Evolutionary conservation across 2,113 vertebrate species (phyloP).

Genomic region (Nothoprocta pentlandii): DNA sequence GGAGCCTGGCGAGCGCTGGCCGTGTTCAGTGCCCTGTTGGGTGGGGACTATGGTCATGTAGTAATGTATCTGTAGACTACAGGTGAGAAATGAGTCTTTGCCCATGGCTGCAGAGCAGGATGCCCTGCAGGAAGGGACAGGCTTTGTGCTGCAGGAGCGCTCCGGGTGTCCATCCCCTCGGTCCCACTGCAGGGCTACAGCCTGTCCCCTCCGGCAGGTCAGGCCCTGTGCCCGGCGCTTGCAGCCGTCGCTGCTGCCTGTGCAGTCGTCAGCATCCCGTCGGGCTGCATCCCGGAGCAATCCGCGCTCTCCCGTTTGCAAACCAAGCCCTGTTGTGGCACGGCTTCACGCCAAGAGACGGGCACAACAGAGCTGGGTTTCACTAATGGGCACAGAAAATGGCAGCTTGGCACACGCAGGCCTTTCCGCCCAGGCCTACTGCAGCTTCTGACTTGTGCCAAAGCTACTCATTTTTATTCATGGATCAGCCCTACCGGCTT

Average conservation of each 20-base stretch:
- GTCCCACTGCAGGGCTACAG: too few relatives aligned
- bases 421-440: neutral
- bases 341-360: neutral
- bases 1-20: too few relatives aligned
- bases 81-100: too few relatives aligned
- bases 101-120: too few relatives aligned
- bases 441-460: constrained; percentile 42
- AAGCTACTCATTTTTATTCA: constrained; percentile 39
- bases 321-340: neutral
- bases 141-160: too few relatives aligned
- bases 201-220: too few relatives aligned
- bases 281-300: neutral
- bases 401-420: neutral
- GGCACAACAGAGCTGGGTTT: neutral
- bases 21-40: too few relatives aligned
- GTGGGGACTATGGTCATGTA: too few relatives aligned
- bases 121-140: too few relatives aligned
- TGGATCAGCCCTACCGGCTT: constrained; percentile 33
- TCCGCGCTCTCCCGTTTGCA: neutral
- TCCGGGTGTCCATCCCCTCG: too few relatives aligned
- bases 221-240: neutral
- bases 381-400: neutral
- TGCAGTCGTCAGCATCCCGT: neutral
- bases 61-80: too few relatives aligned
- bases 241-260: neutral